Evolutionary conservation across 1,140 invertebrate genomes (phyloP), one percentile per base, ranked within the genome.

Genomic region (Drosophila willistoni): DNA sequence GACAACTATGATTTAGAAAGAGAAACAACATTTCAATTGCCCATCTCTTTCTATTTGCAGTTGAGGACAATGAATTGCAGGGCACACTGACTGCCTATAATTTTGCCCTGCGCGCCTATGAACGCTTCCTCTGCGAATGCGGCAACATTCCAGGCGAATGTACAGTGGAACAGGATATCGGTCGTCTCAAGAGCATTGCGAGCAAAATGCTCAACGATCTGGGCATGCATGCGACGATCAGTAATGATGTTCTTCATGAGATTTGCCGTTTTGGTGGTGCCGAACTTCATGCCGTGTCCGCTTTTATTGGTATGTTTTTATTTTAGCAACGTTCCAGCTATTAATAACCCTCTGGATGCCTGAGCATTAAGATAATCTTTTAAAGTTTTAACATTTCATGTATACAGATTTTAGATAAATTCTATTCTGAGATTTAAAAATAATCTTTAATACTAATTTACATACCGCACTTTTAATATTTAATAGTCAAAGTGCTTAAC

Each of bases 201-300:
- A 94, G 94, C 60, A 97, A 97, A 93, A 92, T 99, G 34, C 93
- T 98, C 0, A 94, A 94, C 68, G 98, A 99, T 93, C 97, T 97
- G 95, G 96, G 97, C 10, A 95, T 95, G 93, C 94, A 95, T 68
- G 94, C 94, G 55, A 94, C 95, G 22, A 94, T 96, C 41, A 98
- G 97, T 92, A 98, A 99, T 93, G 98, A 99, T 92, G 97, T 96
- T 86, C 95, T 99, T 14, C 98, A 99, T 93, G 98, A 99, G 93
- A 96, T 99, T 93, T 98, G 97, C 91, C 92, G 96, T 51, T 99
- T 98, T 93, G 98, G 98, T 54, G 98, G 97, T 14, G 95, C 96
- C 7, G 98, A 99, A 93, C 93, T 99, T 44, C 98, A 99, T 93
- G 97, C 97, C 34, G 94, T 99, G n/a, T 98, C 98, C 29, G 96